Evolutionary conservation across 2,797 vertebrate genomes (phyloP).

Genomic region (Rhabdomys pumilio): DNA sequence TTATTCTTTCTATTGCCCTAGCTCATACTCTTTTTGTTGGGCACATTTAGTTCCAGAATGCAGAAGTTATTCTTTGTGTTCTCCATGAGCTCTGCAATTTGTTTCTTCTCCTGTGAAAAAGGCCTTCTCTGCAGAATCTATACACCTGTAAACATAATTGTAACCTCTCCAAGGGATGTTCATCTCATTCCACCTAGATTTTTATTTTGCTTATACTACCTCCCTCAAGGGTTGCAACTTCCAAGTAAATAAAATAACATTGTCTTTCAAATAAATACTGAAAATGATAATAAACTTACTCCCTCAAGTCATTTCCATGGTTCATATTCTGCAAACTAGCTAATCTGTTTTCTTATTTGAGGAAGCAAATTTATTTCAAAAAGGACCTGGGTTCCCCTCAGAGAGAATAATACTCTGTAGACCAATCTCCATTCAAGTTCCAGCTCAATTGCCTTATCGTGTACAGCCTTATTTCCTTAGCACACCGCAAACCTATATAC

Average conservation of each 20-base stretch:
- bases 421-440: slow-evolving; percentile 6
- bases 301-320: slow-evolving; percentile 44
- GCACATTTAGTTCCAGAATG: not conserved
- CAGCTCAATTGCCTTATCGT: slow-evolving; percentile 72
- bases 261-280: slow-evolving; percentile 65
- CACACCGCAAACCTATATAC: slow-evolving; percentile 67
- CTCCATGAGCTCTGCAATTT: not conserved
- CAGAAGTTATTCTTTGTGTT: slow-evolving; percentile 4
- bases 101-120: slow-evolving; percentile 3
- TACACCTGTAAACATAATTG: slow-evolving; percentile 44
- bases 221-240: slow-evolving; percentile 30
- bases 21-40: not conserved
- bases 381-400: not conserved
- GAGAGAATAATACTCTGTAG: not conserved
- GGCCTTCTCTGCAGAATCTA: not conserved
- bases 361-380: slow-evolving; percentile 54
- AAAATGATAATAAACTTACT: slow-evolving; percentile 64
- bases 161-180: slow-evolving; percentile 50
- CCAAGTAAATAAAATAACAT: slow-evolving; percentile 59
- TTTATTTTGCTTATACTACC: slow-evolving; percentile 54
- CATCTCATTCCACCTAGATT: slow-evolving; percentile 31
- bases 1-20: not conserved
- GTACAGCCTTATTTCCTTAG: slow-evolving; percentile 52
- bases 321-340: slow-evolving; percentile 65
- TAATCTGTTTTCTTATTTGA: slow-evolving; percentile 56